Evolutionary conservation across 2,113 vertebrate species (phyloP), one percentile per base, ranked within the genome.

Genomic region (Eira barbara): DNA sequence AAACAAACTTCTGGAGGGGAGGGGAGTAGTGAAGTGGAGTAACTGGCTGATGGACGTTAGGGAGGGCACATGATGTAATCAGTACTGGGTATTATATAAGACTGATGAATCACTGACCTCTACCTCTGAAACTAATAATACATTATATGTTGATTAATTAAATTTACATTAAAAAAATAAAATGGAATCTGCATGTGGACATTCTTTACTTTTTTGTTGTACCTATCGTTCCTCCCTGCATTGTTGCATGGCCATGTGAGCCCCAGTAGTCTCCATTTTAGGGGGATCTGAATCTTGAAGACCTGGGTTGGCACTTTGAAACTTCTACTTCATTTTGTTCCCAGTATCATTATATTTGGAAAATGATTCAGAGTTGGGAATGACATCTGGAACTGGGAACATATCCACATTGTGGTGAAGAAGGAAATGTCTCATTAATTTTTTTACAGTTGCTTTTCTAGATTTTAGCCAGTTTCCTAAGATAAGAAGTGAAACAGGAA

Each of bases 121-220:
- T 67, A 67, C 63, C 14, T 67, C 31, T 67, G 31, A 34, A 67
- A 34, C 29, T 15, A 7, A 34, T 34, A 67, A 34, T 67, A 67
- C 14, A 67, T 34, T 67, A 34, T 34, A 67, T 67, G 63, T 67
- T 34, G 29, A 34, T 65, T 67, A 67, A 17, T 7, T 67, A 15
- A 67, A 34, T 34, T 34, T 67, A 34, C 34, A 67, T 17, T 65
- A 17, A 65, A 34, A 65, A 65, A 31, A 67, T 49, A 47, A 55
- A 63, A 29, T 7, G 55, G 1, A 0, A 3, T 36, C 10, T 73
- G 2, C 18, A 10, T 14, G 18, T 21, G 3, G 2, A 17, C 2
- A 42, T 13, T 8, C 2, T 21, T 8, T 13, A 23, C 4, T 23
- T 65, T 69, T 63, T 47, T 12, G 23, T n/a, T 4, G 21, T 0